These are phyloP conservation scores for Amphimedon queenslandica DNA, from an alignment of 37 sponge, comb jelly and placozoan species.

Conservation along the genomic window DNA sequence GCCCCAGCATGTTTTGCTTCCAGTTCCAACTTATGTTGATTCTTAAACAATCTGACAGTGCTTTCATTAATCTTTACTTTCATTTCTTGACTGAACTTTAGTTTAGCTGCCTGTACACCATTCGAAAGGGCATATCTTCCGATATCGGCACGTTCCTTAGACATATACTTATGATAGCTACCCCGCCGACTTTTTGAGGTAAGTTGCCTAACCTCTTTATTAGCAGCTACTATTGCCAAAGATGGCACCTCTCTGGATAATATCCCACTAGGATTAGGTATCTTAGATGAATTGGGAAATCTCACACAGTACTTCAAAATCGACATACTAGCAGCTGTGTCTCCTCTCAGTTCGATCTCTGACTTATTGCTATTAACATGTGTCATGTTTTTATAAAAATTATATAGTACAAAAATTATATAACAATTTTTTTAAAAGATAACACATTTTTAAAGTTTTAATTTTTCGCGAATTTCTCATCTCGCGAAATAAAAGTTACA, in stretches of 20 bases:
- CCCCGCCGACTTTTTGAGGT: neutral
- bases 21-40: neutral
- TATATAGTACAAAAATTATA: too few relatives aligned
- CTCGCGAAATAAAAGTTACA: too few relatives aligned
- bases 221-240: conserved; percentile 7
- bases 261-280: conserved; percentile 8
- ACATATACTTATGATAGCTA: neutral
- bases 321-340: too few relatives aligned
- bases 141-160: conserved; percentile 1
- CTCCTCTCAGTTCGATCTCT: too few relatives aligned
- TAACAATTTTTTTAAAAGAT: too few relatives aligned
- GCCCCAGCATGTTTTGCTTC: neutral
- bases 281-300: neutral
- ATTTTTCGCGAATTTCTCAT: too few relatives aligned
- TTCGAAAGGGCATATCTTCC: conserved; percentile 2
- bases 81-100: neutral
- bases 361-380: too few relatives aligned
- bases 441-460: too few relatives aligned
- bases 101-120: too few relatives aligned
- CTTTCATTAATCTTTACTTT: conserved; percentile 1
- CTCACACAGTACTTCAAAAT: conserved; percentile 3
- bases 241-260: neutral
- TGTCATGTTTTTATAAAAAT: too few relatives aligned
- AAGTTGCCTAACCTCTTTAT: conserved; percentile 3
- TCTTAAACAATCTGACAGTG: neutral